Base-by-base conservation (phyloP, 2,113 vertebrate species). In the Phalacrocorax pelagicus region DNA sequence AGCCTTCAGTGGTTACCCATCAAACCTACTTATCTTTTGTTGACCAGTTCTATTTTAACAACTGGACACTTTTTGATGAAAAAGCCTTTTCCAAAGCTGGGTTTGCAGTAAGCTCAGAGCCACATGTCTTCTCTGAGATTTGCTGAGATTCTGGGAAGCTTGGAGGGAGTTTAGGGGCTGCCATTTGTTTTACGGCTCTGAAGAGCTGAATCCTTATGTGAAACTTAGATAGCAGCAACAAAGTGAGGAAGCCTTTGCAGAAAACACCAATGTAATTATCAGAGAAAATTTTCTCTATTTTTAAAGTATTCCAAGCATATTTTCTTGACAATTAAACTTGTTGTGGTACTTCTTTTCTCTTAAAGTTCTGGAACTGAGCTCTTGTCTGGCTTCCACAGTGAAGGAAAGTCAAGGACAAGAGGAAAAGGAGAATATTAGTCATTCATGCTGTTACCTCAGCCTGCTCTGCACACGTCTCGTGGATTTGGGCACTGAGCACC, bases 371-470 rank as follows among this genome's bases (percentile, higher is more conserved):
- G n/a, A 36, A 70, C 32, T 66, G 66, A 90, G 32, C 10, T 92
- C 42, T 75, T 27, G 32, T 44, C 34, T 86, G 51, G 51, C 51
- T 87, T 88, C 38, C 36, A 87, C 24, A 81, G 59, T 4, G 29
- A 62, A 54, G 71, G 71, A 96, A 97, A 90, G 32, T 94, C 86
- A 81, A 91, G 88, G 70, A 79, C 54, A 81, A 65, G 83, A 95
- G 86, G 54, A 84, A 92, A 89, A 88, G 59, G 71, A 94, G 38
- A 42, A 24, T 94, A 82, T 95, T 97, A 95, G 91, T 92, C 93
- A 94, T 86, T 69, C 40, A 79, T 29, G 30, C 80, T 93, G 73
- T 55, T 95, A 82, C 78, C 62, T 87, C 92, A 94, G 84, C 40
- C 58, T 46, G 23, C 62, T 95, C 78, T 2, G 8, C 67, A 87